A percentile compares a stretch with the other conserved stretches of the same genome.
Evolutionary conservation across 2,888 invertebrate species (phyloP).

Genomic region (Macrosiphum euphorbiae): DNA sequence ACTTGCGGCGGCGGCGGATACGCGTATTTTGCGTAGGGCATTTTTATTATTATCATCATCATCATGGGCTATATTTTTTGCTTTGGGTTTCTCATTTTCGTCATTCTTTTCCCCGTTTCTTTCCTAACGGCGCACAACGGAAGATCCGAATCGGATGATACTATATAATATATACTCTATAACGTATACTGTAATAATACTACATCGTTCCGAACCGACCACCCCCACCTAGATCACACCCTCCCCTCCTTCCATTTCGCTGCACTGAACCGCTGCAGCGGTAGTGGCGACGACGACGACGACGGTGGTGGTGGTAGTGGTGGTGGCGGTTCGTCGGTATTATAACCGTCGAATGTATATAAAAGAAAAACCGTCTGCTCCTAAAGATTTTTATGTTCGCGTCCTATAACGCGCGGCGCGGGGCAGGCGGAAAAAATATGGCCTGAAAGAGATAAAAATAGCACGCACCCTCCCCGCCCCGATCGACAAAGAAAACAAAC

Average conservation of each 20-base stretch:
- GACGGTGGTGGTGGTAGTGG: background rate
- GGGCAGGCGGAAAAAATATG: constrained; percentile 55
- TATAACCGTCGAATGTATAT: constrained; percentile 31
- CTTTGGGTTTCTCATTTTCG: background rate
- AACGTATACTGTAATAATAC: constrained; percentile 7
- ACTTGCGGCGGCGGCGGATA: background rate
- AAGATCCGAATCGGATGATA: constrained; percentile 45
- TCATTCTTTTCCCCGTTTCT: background rate
- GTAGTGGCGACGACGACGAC: background rate
- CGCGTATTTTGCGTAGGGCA: background rate
- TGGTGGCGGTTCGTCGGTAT: background rate
- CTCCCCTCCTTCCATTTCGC: background rate
- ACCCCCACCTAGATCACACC: background rate
- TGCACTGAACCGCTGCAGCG: background rate
- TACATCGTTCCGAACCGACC: constrained; percentile 37
- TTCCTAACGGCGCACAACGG: background rate
- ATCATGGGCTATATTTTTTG: background rate
- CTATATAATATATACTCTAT: constrained; percentile 24
- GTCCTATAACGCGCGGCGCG: constrained; percentile 20
- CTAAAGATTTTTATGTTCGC: constrained; percentile 59
- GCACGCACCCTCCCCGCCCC: constrained; percentile 34
- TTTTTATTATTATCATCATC: background rate
- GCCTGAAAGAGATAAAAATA: constrained; percentile 63
- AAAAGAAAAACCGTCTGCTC: constrained; percentile 50
- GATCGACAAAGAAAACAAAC: constrained; percentile 64